Evolutionary conservation across 2,888 invertebrate species (phyloP), one percentile per base, ranked within the genome.

Genomic region (Ceriagrion tenellum): DNA sequence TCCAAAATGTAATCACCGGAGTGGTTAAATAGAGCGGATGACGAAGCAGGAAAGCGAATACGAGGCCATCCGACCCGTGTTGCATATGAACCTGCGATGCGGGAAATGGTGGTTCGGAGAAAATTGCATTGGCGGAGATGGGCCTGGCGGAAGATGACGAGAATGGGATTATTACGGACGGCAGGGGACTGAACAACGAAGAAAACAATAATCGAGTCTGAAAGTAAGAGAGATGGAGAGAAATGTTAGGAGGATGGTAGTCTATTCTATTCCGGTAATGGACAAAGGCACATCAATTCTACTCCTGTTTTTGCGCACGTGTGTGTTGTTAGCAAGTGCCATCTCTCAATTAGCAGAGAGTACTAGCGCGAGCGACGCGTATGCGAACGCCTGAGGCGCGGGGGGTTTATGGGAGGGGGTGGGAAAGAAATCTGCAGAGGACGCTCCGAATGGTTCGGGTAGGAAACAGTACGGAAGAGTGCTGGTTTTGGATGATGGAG

Each of bases 221-320:
- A 23, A 26, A 55, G 26, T 8, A 8, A 89, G 55, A 13, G 23
- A 26, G 89, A 40, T 0, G 26, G 2, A 8, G 47, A 8, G 47
- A 47, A 8, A 47, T 2, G 47, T n/a, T n/a, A n/a, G 30, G 30
- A 16, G 89, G 55, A 89, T 23, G 26, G 35, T 23, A 23, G n/a
- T 20, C 35, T 81, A 81, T 81, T 81, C 81, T 18, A 35, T 35
- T 35, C 81, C 35, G 16, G 81, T 35, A 35, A 81, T 35, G 35
- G 35, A n/a, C 81, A 81, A 81, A 81, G 81, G 81, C 35, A 81
- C 30, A 81, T 81, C 35, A 81, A 81, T 81, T 81, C 81, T 30
- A 10, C 81, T 81, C 81, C 35, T 18, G 81, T 81, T 81, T 81
- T 81, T 81, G 81, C 81, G 81, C 35, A 10, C 30, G 12, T 16